Conservation (phyloP, 1,140 invertebrate genomes). For the Zaprionus vittiger region DNA sequence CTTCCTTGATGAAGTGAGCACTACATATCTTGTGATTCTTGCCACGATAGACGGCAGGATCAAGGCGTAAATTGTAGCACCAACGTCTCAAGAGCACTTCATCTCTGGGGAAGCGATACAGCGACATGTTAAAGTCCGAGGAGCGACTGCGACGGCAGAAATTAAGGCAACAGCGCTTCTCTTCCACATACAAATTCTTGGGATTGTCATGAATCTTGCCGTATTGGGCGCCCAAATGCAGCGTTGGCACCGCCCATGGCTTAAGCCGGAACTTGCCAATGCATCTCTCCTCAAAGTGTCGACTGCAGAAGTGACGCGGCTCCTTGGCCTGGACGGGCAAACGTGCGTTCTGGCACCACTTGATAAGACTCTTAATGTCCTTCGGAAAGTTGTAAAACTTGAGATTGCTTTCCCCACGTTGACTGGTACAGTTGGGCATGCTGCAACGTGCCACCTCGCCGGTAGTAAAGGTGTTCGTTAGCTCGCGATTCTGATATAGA, state of each 20-base stretch:
- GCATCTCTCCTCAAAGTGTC: conserved; percentile 79
- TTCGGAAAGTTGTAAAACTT: conserved; percentile 82
- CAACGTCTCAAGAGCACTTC: conserved; percentile 73
- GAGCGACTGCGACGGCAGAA: conserved; percentile 76
- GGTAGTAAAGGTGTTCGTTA: conserved; percentile 76
- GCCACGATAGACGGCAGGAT: conserved; percentile 76
- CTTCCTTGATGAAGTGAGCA: conserved; percentile 79
- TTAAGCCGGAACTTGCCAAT: conserved; percentile 80
- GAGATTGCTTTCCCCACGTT: conserved; percentile 75
- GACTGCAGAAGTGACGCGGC: conserved; percentile 77
- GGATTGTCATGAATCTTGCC: conserved; percentile 81
- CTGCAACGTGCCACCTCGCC: conserved; percentile 78
- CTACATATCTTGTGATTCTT: conserved; percentile 83
- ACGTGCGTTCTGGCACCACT: conserved; percentile 81
- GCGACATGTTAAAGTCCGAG: conserved; percentile 77
- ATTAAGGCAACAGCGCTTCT: conserved; percentile 78
- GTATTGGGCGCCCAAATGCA: conserved; percentile 75
- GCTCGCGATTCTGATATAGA: conserved; percentile 78
- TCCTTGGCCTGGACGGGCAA: conserved; percentile 76
- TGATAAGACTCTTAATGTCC: conserved; percentile 79
- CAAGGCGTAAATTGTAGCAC: conserved; percentile 78
- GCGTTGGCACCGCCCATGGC: conserved; percentile 78
- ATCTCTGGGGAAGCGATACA: conserved; percentile 77
- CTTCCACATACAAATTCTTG: conserved; percentile 73
- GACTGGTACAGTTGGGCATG: conserved; percentile 77